A percentile compares a stretch with the other conserved stretches of the same genome.
phyloP scores from a whole-genome alignment of 2,113 vertebrate species.

The Gambusia affinis region DNA sequence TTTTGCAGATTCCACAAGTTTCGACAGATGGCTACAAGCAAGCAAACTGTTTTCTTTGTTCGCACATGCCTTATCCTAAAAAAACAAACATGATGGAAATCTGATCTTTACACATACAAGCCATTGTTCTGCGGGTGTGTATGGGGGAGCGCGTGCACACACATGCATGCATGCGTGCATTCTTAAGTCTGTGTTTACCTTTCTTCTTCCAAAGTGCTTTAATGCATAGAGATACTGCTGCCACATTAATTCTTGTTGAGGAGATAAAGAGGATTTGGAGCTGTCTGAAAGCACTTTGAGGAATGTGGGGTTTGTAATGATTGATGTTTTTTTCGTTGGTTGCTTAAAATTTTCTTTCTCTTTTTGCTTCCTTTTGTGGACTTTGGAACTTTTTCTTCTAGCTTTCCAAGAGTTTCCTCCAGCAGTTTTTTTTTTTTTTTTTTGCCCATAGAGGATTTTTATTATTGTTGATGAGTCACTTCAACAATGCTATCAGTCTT shows the following conservation, averaged over 20 bases:
- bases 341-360: not conserved
- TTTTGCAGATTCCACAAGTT: conserved; percentile 65
- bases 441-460: not conserved
- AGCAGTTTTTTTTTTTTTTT: no score
- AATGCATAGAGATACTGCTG: conserved; percentile 44
- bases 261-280: not conserved
- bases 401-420: not conserved
- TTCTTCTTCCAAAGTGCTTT: conserved; percentile 51
- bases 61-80: conserved; percentile 78
- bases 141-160: conserved; percentile 29
- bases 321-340: no score
- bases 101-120: conserved; percentile 77
- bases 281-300: not conserved
- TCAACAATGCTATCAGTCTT: no score
- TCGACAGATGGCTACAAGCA: conserved; percentile 72
- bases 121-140: conserved; percentile 70
- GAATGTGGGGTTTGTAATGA: not conserved
- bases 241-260: conserved; percentile 35
- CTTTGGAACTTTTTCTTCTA: not conserved
- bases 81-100: conserved; percentile 83
- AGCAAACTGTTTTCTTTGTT: conserved; percentile 81
- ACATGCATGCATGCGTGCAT: conserved; percentile 34
- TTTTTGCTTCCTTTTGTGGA: not conserved
- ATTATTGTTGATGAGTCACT: conserved; percentile 15
- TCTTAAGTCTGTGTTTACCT: conserved; percentile 55